Conservation (phyloP, 2,888 invertebrate genomes). For the Apamea anceps region DNA sequence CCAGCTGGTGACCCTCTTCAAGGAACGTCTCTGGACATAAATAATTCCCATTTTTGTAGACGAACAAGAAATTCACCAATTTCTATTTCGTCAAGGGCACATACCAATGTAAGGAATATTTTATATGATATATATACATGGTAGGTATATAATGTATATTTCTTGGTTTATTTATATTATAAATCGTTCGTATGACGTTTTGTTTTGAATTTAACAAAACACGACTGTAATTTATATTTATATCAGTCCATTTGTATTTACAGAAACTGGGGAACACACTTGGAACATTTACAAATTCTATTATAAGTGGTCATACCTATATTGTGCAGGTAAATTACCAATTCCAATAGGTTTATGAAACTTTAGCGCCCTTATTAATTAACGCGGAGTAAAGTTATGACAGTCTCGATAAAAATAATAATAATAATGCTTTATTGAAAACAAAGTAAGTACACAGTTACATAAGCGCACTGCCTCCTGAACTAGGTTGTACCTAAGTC, state of each 20-base stretch:
- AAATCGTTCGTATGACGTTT: neutral
- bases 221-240: neutral
- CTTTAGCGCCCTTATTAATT: neutral
- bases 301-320: neutral
- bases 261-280: slow-evolving; percentile 10
- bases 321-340: neutral
- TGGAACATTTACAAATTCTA: slow-evolving; percentile 1
- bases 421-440: too few relatives aligned
- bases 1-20: neutral
- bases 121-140: neutral
- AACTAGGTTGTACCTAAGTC: too few relatives aligned
- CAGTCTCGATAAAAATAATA: neutral
- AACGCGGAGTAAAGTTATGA: neutral
- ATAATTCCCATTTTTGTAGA: neutral
- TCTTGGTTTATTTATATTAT: neutral
- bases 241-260: slow-evolving; percentile 4
- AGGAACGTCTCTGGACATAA: neutral
- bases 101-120: slow-evolving; percentile 2
- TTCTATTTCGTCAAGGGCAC: slow-evolving; percentile 8
- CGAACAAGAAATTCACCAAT: neutral
- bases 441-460: too few relatives aligned
- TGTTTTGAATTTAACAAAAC: slow-evolving; percentile 10
- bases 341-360: neutral
- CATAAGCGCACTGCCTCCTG: too few relatives aligned
- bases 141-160: neutral